Conservation (phyloP, 1,140 invertebrate genomes). For the Trachelipus rathkii region DNA sequence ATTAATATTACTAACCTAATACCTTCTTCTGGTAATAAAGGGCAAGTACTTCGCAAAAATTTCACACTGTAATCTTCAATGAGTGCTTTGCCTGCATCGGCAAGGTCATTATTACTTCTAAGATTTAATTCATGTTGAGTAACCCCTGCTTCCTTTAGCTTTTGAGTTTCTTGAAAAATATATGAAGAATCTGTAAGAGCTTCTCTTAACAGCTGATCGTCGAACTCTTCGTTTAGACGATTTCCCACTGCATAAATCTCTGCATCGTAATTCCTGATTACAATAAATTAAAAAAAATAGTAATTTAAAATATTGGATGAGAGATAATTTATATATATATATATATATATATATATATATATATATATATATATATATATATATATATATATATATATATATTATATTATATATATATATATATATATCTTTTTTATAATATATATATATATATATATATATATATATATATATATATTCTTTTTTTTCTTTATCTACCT, state of each 20-base stretch:
- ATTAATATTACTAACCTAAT: conserved; percentile 56
- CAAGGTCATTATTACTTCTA: conserved; percentile 60
- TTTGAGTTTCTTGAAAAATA: conserved; percentile 64
- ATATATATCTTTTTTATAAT: no score
- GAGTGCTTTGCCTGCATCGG: conserved; percentile 61
- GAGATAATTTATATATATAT: no score
- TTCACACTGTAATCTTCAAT: conserved; percentile 57
- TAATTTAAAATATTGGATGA: no score
- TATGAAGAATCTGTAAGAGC: conserved; percentile 79
- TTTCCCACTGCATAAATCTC: conserved; percentile 84
- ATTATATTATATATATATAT: no score
- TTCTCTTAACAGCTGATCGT: conserved; percentile 62
- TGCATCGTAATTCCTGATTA: conserved; percentile 70
- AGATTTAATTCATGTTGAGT: conserved; percentile 19
- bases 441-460: no score
- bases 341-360: no score
- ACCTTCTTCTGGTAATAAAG: conserved; percentile 67
- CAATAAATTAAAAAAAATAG: conserved; percentile 6
- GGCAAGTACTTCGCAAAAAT: conserved; percentile 62
- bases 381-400: no score
- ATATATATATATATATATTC: no score
- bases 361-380: no score
- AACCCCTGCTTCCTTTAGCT: conserved; percentile 59
- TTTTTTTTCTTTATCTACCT: no score
- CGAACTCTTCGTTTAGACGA: conserved; percentile 77